A percentile compares a stretch with the other conserved stretches of the same genome.
phyloP scores from a whole-genome alignment of 2,888 invertebrate species.

The Leucophenga montana region DNA sequence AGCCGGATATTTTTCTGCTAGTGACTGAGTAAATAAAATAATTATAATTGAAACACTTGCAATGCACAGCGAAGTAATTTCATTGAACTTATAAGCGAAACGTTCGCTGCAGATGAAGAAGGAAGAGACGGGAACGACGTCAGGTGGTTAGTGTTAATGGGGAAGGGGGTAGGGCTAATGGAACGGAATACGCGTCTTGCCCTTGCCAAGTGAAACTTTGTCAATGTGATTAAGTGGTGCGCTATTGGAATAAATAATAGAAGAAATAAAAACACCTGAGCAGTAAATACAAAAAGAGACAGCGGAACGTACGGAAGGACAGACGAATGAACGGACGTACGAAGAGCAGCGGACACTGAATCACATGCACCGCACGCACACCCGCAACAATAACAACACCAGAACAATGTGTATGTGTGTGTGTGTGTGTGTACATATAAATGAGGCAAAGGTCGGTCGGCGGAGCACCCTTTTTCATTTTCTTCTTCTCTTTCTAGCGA shows the following conservation, averaged over 20 bases:
- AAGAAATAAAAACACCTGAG: constrained; percentile 1
- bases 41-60: neutral
- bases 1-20: too few relatives aligned
- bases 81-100: neutral
- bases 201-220: constrained; percentile 8
- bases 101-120: too few relatives aligned
- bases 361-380: constrained; percentile 3
- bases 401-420: constrained; percentile 31
- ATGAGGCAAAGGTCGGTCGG: constrained; percentile 59
- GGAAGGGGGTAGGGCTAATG: too few relatives aligned
- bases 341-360: neutral
- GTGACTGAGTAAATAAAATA: constrained; percentile 1
- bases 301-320: neutral
- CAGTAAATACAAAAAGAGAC: neutral
- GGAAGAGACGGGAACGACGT: too few relatives aligned
- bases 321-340: neutral
- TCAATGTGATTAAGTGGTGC: neutral
- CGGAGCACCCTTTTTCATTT: constrained; percentile 35
- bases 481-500: constrained; percentile 19
- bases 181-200: neutral
- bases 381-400: constrained; percentile 11
- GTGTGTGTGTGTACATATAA: constrained; percentile 56
- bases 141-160: too few relatives aligned
- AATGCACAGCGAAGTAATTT: neutral
- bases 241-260: neutral